Evolutionary conservation across 2,888 invertebrate species (phyloP), one percentile per base, ranked within the genome.

Genomic region (Thymelicus acteon): DNA sequence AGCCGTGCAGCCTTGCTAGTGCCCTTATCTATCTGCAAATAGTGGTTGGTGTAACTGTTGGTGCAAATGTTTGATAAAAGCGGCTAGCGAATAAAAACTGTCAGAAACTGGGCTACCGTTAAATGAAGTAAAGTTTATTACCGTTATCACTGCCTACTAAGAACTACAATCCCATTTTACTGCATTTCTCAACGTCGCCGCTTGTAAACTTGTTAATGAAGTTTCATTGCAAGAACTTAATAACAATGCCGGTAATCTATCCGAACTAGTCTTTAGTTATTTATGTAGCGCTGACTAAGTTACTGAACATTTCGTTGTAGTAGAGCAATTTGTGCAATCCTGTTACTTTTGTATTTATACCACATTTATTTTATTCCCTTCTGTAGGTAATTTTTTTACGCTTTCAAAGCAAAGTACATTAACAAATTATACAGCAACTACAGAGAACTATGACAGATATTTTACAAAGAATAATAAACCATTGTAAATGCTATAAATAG

Each of bases 1-100:
- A 79, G 85, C 79, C 83, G 85, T 84, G 81, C 82, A 85, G 82
- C 86, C 86, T 87, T 85, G 87, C 82, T 78, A 77, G 77, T 72
- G 77, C 78, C 78, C 82, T 88, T 90, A 89, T 89, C 89, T 69
- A 64, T 48, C 70, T 74, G 78, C 78, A 80, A 86, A 85, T 86
- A 85, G 76, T 82, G 80, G 77, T 79, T 78, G 80, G 80, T 72
- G 75, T 77, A 79, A 79, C 74, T 72, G 73, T 72, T 78, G 74
- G 75, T 37, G 70, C 70, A 70, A 70, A 70, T 60, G 49, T 64
- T 70, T 70, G 64, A 70, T 63, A 48, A 70, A 64, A 64, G 61
- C 67, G 67, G 39, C 69, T 61, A 40, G 65, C 62, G 65, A 72
- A 67, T 65, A 65, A 72, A 68, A 67, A 66, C 61, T 62, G 61